phyloP scores from a whole-genome alignment of 2,113 vertebrate genomes.

The Colistium nudipinnis region DNA sequence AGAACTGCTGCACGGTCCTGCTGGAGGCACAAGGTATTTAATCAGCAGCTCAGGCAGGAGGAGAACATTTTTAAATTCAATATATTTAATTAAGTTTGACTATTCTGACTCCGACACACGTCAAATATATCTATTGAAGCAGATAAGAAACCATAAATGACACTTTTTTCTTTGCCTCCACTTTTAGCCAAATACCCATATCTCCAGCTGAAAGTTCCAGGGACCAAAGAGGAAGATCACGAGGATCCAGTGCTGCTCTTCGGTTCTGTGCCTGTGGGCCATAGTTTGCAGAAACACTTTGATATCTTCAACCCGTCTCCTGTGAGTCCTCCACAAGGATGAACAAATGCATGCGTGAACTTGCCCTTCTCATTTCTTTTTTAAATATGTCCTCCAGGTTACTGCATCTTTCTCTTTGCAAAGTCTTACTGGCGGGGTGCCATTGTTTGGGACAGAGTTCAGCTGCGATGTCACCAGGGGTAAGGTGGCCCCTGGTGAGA shows the following conservation, averaged over 20 bases:
- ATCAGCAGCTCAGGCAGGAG: conserved; percentile 11
- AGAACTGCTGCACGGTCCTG: conserved; percentile 77
- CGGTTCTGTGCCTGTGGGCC: conserved; percentile 84
- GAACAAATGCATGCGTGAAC: not conserved
- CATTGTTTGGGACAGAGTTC: conserved; percentile 80
- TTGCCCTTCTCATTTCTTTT: not conserved
- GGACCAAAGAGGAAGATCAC: conserved; percentile 60
- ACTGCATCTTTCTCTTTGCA: conserved; percentile 83
- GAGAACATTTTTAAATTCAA: too few relatives aligned
- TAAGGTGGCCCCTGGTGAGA: conserved; percentile 78
- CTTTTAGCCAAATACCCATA: conserved; percentile 87
- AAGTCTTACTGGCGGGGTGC: conserved; percentile 36
- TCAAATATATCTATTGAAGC: too few relatives aligned
- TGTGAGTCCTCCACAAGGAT: conserved; percentile 75
- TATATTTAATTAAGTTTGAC: too few relatives aligned
- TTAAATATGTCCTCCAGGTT: conserved; percentile 81
- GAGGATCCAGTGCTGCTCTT: conserved; percentile 82
- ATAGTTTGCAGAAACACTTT: conserved; percentile 82
- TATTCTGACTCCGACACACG: too few relatives aligned
- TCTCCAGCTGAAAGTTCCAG: conserved; percentile 79
- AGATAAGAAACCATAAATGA: too few relatives aligned
- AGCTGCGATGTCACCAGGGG: conserved; percentile 74
- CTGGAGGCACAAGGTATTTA: conserved; percentile 79
- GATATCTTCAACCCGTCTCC: conserved; percentile 85
- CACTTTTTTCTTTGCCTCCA: conserved; percentile 9